Base-by-base conservation (phyloP, 53 echinoderm and acorn worm species). In the Echinarachnius parma region DNA sequence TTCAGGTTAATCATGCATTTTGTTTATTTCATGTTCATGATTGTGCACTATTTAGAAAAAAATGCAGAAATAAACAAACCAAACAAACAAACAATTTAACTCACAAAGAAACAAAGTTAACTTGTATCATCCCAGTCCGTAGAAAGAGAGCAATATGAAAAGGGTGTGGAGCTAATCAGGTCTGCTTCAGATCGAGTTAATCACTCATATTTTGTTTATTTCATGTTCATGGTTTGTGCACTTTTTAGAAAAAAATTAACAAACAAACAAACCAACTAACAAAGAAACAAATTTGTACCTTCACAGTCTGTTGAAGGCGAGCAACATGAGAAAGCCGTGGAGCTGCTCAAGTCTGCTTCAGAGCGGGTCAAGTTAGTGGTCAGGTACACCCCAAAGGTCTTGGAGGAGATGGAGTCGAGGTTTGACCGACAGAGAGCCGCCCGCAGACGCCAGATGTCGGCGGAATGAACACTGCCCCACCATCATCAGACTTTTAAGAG, bases 251-350 rank as follows among this genome's bases (percentile, higher is more conserved):
- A 60, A 16, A 9, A 14, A 55, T 14, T 14, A 15, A 55, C 9
- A 55, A 55, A 55, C 20, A 55, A 15, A 15, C 20, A 9, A 55
- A n/a, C n/a, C n/a, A n/a, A n/a, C n/a, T n/a, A n/a, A n/a, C n/a
- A n/a, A n/a, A n/a, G 23, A 21, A 55, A 21, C 11, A 55, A 9
- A 55, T 13, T 16, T 35, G 44, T 62, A 26, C 42, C 10, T 27
- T 64, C 28, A 4, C 76, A 94, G 95, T 94, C 95, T 1, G 95
- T 94, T 21, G 95, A 94, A 62, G 95, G 95, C 3, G 95, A 94
- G 49, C 95, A 94, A 23, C 95, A 94, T 45, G 95, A 94, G 69
- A 94, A 94, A 75, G 95, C 95, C 15, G 95, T 94, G 5, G 95
- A 94, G 30, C 84, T 94, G 15, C 62, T 94, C 28, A 94, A 94